Conservation (phyloP, 2,113 vertebrate genomes). For the Cyanistes caeruleus region DNA sequence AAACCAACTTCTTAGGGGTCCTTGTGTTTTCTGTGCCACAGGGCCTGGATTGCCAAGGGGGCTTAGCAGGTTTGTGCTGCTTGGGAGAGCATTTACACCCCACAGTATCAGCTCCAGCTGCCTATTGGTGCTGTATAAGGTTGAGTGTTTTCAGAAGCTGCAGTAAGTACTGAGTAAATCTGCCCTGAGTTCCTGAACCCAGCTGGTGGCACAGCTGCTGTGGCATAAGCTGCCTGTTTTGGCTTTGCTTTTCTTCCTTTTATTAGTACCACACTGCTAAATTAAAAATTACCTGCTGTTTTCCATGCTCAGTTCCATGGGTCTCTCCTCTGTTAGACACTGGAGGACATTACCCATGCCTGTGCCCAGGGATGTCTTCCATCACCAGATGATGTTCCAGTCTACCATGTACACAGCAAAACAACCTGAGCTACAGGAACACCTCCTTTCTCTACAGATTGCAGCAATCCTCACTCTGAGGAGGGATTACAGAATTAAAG, state of each 20-base stretch:
- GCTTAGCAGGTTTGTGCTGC: background rate
- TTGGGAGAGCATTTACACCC: background rate
- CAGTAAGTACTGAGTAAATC: background rate
- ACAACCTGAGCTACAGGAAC: background rate
- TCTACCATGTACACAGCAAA: accelerated
- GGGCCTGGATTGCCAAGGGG: too few species aligned
- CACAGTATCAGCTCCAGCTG: accelerated
- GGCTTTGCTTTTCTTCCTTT: background rate
- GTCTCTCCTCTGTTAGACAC: background rate
- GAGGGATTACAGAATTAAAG: background rate
- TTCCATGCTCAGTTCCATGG: background rate
- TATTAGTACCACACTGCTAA: background rate
- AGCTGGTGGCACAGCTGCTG: background rate
- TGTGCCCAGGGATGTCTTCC: background rate
- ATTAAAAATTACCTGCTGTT: background rate
- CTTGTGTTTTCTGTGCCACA: background rate
- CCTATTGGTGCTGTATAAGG: accelerated
- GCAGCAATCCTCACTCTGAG: background rate
- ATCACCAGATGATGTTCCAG: background rate
- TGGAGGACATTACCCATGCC: background rate
- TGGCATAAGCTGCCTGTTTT: background rate
- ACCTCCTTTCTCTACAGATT: background rate
- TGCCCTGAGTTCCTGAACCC: background rate
- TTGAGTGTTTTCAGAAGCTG: background rate
- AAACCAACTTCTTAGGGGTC: background rate